Conservation (phyloP, 2,113 vertebrate species). For the Baryphthengus martii region DNA sequence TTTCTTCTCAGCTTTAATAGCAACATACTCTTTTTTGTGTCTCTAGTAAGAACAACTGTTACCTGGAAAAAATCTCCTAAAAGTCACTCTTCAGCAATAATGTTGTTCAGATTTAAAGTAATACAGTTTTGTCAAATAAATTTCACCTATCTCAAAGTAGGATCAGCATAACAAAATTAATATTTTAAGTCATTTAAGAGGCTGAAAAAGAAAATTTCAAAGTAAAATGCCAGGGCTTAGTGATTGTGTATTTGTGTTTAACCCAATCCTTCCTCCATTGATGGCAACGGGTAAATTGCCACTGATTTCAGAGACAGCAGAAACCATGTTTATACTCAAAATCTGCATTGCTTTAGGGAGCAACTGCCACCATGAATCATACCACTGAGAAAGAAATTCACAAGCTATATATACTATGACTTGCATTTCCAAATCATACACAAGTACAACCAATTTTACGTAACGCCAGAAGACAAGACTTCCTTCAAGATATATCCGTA, state of each 20-base stretch:
- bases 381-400: not conserved
- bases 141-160: not conserved
- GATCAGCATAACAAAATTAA: not conserved
- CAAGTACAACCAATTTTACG: not conserved
- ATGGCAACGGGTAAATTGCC: not conserved
- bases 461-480: not conserved
- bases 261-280: not conserved
- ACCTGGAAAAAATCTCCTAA: not conserved
- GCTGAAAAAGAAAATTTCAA: not conserved
- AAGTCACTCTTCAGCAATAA: not conserved
- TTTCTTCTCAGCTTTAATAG: not conserved
- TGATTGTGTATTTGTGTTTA: not conserved
- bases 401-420: not conserved
- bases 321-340: not conserved
- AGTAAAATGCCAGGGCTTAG: not conserved
- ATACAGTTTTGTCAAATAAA: not conserved
- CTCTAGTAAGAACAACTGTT: not conserved
- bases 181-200: not conserved
- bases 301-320: not conserved
- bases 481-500: not conserved
- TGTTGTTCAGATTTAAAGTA: not conserved
- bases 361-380: not conserved
- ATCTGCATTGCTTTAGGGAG: constrained; percentile 13
- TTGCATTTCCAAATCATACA: not conserved
- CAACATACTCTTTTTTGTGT: not conserved